Base-by-base conservation (phyloP, 2,888 invertebrate genomes). In the Lepeophtheirus nordmannii region DNA sequence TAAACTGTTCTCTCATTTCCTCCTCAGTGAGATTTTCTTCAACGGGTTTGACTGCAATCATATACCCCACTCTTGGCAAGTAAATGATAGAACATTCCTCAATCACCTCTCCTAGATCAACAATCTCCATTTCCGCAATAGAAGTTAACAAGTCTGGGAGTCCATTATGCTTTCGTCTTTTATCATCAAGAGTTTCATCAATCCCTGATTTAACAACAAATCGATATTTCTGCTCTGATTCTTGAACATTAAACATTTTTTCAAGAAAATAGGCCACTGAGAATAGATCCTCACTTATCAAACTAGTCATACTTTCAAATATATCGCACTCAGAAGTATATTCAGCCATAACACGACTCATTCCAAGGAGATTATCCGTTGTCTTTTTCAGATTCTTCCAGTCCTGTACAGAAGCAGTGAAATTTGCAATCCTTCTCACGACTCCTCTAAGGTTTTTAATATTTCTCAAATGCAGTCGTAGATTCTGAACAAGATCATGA, bases 191-290 rank as follows among this genome's bases (percentile, higher is more conserved):
- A 69, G 82, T 81, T 2, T 82, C 77, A 73, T 89, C 87, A 2
- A 91, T 81, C 62, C 86, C 87, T 30, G 81, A 75, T 71, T 85
- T 85, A 0, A 90, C 85, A 0, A 83, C 81, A 71, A 90, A 85
- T 71, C 85, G 82, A 41, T 82, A 82, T 70, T 81, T 80, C 10
- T 76, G 76, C 69, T 78, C 80, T 10, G 81, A 82, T 41, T 80
- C 78, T 67, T 82, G 83, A 72, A 85, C 84, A 73, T 87, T 85
- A 68, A 87, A 79, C n/a, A 86, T 82, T 71, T 82, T 80, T 69
- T 83, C 82, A 74, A 89, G 84, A 66, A 84, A 82, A 66, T 83
- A 77, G 65, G 84, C 83, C 72, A 87, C 80, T 73, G 81, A 74
- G 67, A 78, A 77, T 62, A 82, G 73, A 41, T 78, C 78, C 46